Evolutionary conservation across 1,140 invertebrate species (phyloP), one percentile per base, ranked within the genome.

Genomic region (Pygmarrhopalites habei): DNA sequence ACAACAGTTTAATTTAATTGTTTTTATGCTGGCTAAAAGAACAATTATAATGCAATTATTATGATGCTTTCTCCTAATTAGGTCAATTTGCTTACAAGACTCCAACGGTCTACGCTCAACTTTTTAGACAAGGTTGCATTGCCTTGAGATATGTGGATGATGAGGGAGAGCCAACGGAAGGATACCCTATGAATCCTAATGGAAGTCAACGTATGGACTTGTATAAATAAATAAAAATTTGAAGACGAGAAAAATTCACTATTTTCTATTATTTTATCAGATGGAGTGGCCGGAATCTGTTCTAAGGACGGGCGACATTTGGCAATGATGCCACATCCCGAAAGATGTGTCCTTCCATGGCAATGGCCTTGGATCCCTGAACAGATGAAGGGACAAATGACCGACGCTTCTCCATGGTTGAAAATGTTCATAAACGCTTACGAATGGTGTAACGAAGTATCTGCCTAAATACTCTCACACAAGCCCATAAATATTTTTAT

Each of bases 301-400:
- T 97, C 93, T 0, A 61, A 72, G 4, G 85, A 97, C 79, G 95
- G 95, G 0, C 83, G 94, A 26, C 94, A 98, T 78, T 79, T 98
- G 62, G 95, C 93, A 0, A 85, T 98, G 81, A 98, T 99, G 95
- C 95, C 95, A 15, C 95, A 99, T 81, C 95, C 95, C 0, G 95
- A 99, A 78, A 81, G 95, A 47, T 91, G 88, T 66, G 83, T 86
- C 25, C 76, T 87, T 67, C 82, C 82, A 64, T 94, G 89, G 86
- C 91, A 95, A 76, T 91, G 89, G 82, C 85, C 91, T 1, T 86
- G 86, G 73, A 78, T 83, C 46, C 82, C 86, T 1, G 71, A 76
- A 17, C 68, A 77, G 15, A 81, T 80, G 79, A 60, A 72, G 49
- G 58, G 68, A 21, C 43, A 68, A 32, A 56, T 65, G 47, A 41